A percentile compares a stretch with the other conserved stretches of the same genome.
Conservation (phyloP, 2,888 invertebrate genomes). For the Anticlea derivata region DNA sequence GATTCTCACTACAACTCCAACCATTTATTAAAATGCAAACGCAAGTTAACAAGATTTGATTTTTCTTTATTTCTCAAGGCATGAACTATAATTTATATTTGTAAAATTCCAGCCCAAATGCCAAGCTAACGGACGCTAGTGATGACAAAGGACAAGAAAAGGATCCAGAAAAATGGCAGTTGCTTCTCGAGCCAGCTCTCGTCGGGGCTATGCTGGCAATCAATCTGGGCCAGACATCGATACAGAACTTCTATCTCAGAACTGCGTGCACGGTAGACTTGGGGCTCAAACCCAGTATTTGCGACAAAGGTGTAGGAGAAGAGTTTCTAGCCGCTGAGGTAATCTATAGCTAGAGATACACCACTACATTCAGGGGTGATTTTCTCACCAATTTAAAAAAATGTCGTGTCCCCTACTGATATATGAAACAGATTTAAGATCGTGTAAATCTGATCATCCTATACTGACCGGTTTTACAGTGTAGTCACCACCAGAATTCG, state of each 20-base stretch:
- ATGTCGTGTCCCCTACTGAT: too few relatives aligned
- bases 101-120: constrained; percentile 38
- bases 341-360: constrained; percentile 28
- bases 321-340: constrained; percentile 69
- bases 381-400: too few relatives aligned
- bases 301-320: constrained; percentile 81
- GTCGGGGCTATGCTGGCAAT: constrained; percentile 86
- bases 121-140: constrained; percentile 29
- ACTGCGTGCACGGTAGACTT: constrained; percentile 90
- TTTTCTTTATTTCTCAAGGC: too few relatives aligned
- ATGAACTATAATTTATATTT: not conserved
- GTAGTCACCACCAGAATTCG: too few relatives aligned
- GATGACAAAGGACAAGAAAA: constrained; percentile 8
- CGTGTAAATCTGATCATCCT: too few relatives aligned
- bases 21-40: too few relatives aligned
- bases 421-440: too few relatives aligned
- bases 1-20: too few relatives aligned
- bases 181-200: constrained; percentile 88
- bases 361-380: too few relatives aligned
- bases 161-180: constrained; percentile 58
- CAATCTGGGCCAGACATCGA: constrained; percentile 85
- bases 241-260: constrained; percentile 89
- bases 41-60: too few relatives aligned
- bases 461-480: too few relatives aligned
- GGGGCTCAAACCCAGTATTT: constrained; percentile 84